phyloP scores from a whole-genome alignment of 1,140 invertebrate genomes.

The Thrips palmi region DNA sequence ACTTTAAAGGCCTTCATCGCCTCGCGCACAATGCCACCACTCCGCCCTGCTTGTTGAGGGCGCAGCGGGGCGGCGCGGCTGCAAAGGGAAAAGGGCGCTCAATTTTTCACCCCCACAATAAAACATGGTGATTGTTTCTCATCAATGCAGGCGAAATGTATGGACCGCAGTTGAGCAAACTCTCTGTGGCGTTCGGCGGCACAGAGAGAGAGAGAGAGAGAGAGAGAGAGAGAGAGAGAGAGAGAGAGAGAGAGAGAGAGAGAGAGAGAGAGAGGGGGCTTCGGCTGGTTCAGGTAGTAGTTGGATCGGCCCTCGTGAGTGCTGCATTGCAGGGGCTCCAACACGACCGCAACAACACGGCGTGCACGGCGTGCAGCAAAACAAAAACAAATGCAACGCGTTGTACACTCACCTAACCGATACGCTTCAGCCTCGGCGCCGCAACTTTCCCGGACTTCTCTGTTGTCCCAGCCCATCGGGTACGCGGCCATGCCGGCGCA shows the following conservation, averaged over 20 bases:
- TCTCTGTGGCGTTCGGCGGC: too few relatives aligned
- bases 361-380: not conserved
- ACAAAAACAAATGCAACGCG: not conserved
- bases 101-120: too few relatives aligned
- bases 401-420: slow-evolving; percentile 35
- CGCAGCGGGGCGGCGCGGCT: too few relatives aligned
- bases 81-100: too few relatives aligned
- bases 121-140: too few relatives aligned
- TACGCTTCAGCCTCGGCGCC: slow-evolving; percentile 38
- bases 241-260: slow-evolving; percentile 1
- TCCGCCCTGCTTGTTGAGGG: too few relatives aligned
- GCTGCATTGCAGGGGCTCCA: not conserved
- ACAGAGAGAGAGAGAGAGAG: not conserved
- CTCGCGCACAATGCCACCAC: too few relatives aligned
- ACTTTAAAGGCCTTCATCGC: too few relatives aligned
- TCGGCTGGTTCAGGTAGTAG: not conserved
- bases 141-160: too few relatives aligned
- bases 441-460: slow-evolving; percentile 45
- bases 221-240: not conserved
- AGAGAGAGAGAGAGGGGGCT: not conserved
- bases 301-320: not conserved
- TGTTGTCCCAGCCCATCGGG: slow-evolving; percentile 48
- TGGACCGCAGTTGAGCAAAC: too few relatives aligned
- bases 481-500: slow-evolving; percentile 39
- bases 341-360: not conserved